Evolutionary conservation across 2,888 invertebrate genomes (phyloP), one percentile per base, ranked within the genome.

Genomic region (Spatulosminthurus flaviceps): DNA sequence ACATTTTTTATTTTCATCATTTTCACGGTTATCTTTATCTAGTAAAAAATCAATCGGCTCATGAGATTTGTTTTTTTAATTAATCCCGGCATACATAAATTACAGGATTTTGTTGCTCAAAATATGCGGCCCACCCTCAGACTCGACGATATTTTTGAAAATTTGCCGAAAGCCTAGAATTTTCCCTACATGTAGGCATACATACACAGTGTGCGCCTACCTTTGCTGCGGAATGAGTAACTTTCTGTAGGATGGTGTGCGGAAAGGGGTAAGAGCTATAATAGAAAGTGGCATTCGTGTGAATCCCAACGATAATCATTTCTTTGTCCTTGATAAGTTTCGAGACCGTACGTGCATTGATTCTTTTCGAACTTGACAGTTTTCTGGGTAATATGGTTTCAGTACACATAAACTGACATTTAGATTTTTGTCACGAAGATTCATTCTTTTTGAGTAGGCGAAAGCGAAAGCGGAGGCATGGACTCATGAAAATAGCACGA

Each of bases 321-420:
- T 51, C 5, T 51, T 51, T 51, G 51, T 19, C 51, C 51, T 51
- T 51, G 51, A 51, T 51, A 51, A 51, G 51, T 19, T 51, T 51
- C 16, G 34, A 34, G 34, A 34, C 9, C 34, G 51, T 51, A 51
- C 16, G 51, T 19, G n/a, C 51, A 51, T 51, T 51, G 51, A 51
- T 51, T 51, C 51, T n/a, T n/a, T 13, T 51, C 51, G 51, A 51
- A 51, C 51, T 51, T 51, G 51, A 51, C 51, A 51, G 51, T n/a
- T 19, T 13, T 51, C 19, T 51, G 51, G 51, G 19, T 51, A 51
- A n/a, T 19, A 51, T 51, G 16, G 51, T 51, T 9, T 34, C 34
- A n/a, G 51, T 51, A n/a, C 16, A 51, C 19, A n/a, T 51, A 51
- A 13, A 51, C 16, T 51, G 51, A 11, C 51, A 51, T 51, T 13